Evolutionary conservation across 2,113 vertebrate genomes (phyloP).

Genomic region (human): DNA sequence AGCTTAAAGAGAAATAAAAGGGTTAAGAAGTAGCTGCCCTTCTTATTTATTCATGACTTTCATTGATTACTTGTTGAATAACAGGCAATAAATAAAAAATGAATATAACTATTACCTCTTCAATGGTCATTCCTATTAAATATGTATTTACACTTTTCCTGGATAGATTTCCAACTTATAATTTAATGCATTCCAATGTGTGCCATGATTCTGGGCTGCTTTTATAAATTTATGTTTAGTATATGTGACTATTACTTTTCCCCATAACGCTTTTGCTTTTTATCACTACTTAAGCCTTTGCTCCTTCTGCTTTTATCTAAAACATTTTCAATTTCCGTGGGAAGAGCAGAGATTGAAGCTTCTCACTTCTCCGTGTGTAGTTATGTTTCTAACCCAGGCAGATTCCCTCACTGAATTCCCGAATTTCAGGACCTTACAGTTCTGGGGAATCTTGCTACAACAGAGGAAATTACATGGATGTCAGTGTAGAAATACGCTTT

Average conservation of each 20-base stretch:
- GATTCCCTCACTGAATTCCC: neutral
- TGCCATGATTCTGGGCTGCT: neutral
- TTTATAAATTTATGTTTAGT: neutral
- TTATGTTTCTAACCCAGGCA: neutral
- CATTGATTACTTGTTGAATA: neutral
- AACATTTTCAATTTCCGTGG: neutral
- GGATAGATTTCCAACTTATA: neutral
- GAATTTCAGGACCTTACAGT: neutral
- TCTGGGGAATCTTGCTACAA: neutral
- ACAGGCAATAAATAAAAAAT: neutral
- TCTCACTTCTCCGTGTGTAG: neutral
- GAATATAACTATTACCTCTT: neutral
- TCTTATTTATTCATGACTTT: slow-evolving; percentile 1
- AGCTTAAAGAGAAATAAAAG: neutral
- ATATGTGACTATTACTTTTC: neutral
- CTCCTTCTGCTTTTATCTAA: neutral
- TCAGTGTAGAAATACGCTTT: neutral
- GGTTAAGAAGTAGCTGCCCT: neutral
- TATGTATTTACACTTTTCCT: neutral
- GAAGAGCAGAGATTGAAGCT: neutral
- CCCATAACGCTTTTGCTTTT: neutral
- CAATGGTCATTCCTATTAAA: neutral
- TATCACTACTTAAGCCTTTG: neutral
- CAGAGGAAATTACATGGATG: neutral
- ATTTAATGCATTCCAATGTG: neutral